Evolutionary conservation across 1,140 invertebrate genomes (phyloP).

Genomic region (Tetraneura akinire): DNA sequence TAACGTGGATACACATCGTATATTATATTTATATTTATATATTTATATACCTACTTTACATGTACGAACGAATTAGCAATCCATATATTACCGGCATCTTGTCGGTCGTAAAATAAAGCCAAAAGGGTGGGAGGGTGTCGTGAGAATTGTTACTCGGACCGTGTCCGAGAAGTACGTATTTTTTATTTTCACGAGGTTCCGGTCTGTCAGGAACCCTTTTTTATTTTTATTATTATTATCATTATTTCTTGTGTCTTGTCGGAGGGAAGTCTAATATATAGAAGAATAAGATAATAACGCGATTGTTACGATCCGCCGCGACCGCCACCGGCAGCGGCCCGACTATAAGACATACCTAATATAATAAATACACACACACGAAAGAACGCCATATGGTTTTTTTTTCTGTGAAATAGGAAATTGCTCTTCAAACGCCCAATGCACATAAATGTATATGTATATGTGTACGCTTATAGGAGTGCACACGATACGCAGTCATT

Average conservation of each 20-base stretch:
- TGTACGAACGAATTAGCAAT: slow-evolving; percentile 6
- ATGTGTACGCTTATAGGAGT: no score
- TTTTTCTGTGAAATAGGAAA: slow-evolving; percentile 45
- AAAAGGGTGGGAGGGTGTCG: slow-evolving; percentile 21
- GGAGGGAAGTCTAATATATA: slow-evolving; percentile 42
- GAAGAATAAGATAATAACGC: slow-evolving; percentile 49
- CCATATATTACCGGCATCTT: not conserved
- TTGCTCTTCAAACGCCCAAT: slow-evolving; percentile 50
- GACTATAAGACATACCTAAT: slow-evolving; percentile 18
- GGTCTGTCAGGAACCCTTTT: slow-evolving; percentile 46
- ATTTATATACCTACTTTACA: no score
- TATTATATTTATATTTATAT: slow-evolving; percentile 1
- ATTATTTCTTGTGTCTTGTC: no score
- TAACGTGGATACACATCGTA: not conserved
- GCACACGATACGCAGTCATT: slow-evolving; percentile 45
- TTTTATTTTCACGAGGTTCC: slow-evolving; percentile 40
- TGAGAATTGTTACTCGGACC: slow-evolving; percentile 49
- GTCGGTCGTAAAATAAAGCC: no score
- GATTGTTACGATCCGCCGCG: slow-evolving; percentile 39
- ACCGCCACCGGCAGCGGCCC: not conserved
- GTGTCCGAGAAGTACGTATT: slow-evolving; percentile 40
- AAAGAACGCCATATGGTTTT: slow-evolving; percentile 45
- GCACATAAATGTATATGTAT: slow-evolving; percentile 4
- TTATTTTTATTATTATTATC: no score
- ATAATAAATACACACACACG: not conserved